phyloP scores from a whole-genome alignment of 2,888 invertebrate genomes.

The Eristalinus sepulchralis region DNA sequence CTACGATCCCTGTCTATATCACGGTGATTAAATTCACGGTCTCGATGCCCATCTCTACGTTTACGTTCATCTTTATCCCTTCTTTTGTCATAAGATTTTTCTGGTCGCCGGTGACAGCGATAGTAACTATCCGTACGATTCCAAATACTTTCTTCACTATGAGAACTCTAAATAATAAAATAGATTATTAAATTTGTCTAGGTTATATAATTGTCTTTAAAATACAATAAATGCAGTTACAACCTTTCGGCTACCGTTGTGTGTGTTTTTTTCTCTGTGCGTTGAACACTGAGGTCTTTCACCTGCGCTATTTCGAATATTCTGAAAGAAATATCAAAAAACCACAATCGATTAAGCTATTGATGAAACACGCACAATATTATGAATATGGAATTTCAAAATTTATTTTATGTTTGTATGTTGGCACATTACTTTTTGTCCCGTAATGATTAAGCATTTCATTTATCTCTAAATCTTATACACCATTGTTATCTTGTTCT shows the following conservation, averaged over 20 bases:
- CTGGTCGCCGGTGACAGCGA: slow-evolving; percentile 54
- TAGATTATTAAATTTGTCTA: too few relatives aligned
- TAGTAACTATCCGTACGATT: slow-evolving; percentile 44
- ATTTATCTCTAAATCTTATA: not conserved
- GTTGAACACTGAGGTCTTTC: slow-evolving; percentile 38
- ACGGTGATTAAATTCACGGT: slow-evolving; percentile 58
- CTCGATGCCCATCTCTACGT: slow-evolving; percentile 61
- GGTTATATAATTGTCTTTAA: not conserved
- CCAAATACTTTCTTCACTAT: slow-evolving; percentile 40
- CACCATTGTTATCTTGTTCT: slow-evolving; percentile 21
- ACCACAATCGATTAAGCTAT: not conserved
- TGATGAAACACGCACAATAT: not conserved
- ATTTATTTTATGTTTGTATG: not conserved
- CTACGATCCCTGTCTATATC: slow-evolving; percentile 67
- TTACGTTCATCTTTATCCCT: slow-evolving; percentile 71
- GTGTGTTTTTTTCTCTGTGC: slow-evolving; percentile 35
- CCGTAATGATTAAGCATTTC: not conserved
- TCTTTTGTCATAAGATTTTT: slow-evolving; percentile 64
- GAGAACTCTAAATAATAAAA: slow-evolving; percentile 23
- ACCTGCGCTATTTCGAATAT: not conserved
- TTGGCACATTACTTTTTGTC: not conserved
- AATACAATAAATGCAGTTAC: not conserved
- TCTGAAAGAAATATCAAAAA: slow-evolving; percentile 46
- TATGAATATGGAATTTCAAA: not conserved
- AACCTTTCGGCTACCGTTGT: slow-evolving; percentile 38